Conservation (phyloP, 2,113 vertebrate genomes). For the Machaerirhynchus nigripectus region DNA sequence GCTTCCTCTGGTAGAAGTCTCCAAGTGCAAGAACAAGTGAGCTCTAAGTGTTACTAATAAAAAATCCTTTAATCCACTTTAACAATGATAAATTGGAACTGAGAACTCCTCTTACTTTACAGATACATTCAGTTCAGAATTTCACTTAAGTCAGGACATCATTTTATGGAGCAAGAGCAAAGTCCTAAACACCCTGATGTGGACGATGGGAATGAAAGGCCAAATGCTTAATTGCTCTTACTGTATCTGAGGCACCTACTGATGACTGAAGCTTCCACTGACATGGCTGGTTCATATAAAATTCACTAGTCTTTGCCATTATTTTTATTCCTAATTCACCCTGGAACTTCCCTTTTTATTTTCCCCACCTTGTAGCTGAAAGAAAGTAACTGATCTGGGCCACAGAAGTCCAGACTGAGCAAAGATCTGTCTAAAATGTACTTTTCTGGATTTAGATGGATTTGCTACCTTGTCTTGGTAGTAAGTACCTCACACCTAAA, state of each 20-base stretch:
- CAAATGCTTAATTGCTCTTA: neutral
- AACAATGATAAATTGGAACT: conserved; percentile 58
- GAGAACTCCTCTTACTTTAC: conserved; percentile 30
- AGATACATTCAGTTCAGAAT: conserved; percentile 30
- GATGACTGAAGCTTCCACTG: neutral
- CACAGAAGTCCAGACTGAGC: neutral
- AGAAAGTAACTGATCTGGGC: neutral
- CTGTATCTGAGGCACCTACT: neutral
- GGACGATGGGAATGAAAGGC: neutral
- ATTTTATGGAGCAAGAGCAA: neutral
- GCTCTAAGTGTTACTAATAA: conserved; percentile 59
- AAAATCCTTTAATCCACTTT: conserved; percentile 67
- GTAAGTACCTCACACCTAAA: neutral
- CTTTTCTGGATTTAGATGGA: neutral
- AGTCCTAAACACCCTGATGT: neutral
- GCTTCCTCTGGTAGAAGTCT: conserved; percentile 43
- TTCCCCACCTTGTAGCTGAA: neutral
- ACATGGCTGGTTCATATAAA: neutral
- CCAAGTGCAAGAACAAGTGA: conserved; percentile 57
- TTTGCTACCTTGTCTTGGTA: neutral
- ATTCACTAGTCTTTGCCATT: neutral
- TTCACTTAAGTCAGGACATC: conserved; percentile 27
- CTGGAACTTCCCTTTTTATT: neutral
- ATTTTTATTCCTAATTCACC: neutral
- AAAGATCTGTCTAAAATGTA: neutral